phyloP scores from a whole-genome alignment of 2,113 vertebrate species.

The Dunckerocampus dactyliophorus region DNA sequence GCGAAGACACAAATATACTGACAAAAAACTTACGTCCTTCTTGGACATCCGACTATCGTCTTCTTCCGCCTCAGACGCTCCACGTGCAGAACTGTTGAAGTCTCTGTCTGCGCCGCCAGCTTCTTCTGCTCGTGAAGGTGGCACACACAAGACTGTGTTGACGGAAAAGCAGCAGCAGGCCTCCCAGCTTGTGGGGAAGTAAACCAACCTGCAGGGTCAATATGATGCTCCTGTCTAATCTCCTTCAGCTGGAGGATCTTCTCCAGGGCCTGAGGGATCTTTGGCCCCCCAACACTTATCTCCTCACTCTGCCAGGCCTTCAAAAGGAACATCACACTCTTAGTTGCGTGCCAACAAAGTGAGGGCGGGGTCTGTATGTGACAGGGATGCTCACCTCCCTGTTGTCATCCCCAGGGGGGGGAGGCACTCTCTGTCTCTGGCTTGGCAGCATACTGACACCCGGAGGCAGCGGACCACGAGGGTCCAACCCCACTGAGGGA shows the following conservation, averaged over 20 bases:
- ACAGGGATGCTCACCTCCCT: conserved; percentile 72
- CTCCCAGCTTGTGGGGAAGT: background rate
- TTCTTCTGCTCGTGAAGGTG: conserved; percentile 67
- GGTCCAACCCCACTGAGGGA: conserved; percentile 38
- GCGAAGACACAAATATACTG: background rate
- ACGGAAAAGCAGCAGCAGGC: background rate
- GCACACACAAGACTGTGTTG: background rate
- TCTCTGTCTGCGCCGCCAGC: conserved; percentile 69
- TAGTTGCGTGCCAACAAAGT: background rate
- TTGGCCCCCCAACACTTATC: conserved; percentile 75
- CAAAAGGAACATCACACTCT: background rate
- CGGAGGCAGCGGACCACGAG: conserved; percentile 71
- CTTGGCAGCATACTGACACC: conserved; percentile 70
- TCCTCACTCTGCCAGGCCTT: conserved; percentile 79
- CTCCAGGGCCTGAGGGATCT: conserved; percentile 90
- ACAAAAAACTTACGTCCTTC: conserved; percentile 75
- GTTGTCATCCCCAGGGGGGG: conserved; percentile 83
- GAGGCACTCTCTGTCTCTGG: conserved; percentile 76
- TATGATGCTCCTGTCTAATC: conserved; percentile 86
- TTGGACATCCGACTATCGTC: conserved; percentile 74
- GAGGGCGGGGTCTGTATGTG: background rate
- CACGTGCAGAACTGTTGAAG: conserved; percentile 52
- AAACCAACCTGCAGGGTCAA: conserved; percentile 64
- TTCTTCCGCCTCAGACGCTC: conserved; percentile 80
- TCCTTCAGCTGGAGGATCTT: conserved; percentile 94